Base-by-base conservation (phyloP, 2,888 invertebrate species). In the Augiades crinisus region DNA sequence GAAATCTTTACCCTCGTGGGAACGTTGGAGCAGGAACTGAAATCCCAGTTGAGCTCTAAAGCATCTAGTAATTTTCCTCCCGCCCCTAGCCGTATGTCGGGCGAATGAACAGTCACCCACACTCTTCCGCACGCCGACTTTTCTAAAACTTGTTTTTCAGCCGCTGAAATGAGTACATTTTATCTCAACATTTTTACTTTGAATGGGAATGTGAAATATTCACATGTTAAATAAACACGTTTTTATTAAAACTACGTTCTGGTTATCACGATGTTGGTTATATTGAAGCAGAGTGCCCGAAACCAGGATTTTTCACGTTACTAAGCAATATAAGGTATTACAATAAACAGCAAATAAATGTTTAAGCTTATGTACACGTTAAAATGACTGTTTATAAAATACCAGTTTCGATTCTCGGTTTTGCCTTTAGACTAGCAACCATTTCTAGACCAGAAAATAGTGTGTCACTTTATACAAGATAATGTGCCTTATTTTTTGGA, bases 21-120 rank as follows among this genome's bases (percentile, higher is more conserved):
- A 30, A 75, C 38, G 27, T 55, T 65, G 8, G 78, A 70, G 58
- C 90, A 90, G 7, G 76, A 76, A 24, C 61, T 75, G 64, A 89
- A 85, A 63, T 90, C 85, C 90, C 90, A 90, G 64, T 90, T 90
- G 33, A 90, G 79, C 58, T 90, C 90, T 34, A 90, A 45, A 1
- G 83, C 87, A 57, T 90, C 87, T 1, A 72, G 60, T 8, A 89
- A 56, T 14, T 56, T 67, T 3, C 58, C 59, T 7, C 60, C 62
- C 7, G 62, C 58, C 0, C 65, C 60, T 37, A 71, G 50, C 3
- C 64, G 67, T 41, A 82, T 67, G 6, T 74, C 76, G 0, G 85
- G 83, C 0, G 90, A 86, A 56, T 85, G 88, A 1, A 90, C 76
- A 0, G 90, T 89, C 54, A 89, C 61, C 86, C 87, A 89, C 27